Evolutionary conservation across 2,797 vertebrate genomes (phyloP), one percentile per base, ranked within the genome.

Genomic region (Acrossocheilus fasciatus): DNA sequence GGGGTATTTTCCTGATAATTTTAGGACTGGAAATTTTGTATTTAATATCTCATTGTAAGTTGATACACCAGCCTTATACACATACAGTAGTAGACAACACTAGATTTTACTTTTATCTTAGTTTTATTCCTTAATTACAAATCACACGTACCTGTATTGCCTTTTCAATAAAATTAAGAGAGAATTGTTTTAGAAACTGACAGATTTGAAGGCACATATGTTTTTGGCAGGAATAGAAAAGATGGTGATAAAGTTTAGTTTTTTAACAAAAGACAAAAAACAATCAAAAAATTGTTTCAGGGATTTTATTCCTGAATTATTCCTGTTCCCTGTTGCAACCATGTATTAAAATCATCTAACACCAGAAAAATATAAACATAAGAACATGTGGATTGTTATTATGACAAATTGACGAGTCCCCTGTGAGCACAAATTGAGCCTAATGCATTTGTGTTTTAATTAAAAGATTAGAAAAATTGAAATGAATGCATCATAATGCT

Each of bases 361-460:
- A 23, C 11, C n/a, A 12, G 39, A 80, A 64, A 59, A 23, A 12
- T 9, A 12, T 15, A 80, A 64, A 41, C 36, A 59, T 39, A 11
- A 57, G 6, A 78, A n/a, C 52, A 57, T 57, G 4, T 30, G 39
- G 17, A 36, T 20, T 11, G 41, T 72, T 82, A 36, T 82, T n/a
- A 30, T 82, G 36, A 3, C 23, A 57, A 69, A 69, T 0, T 78
- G 36, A 20, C 2, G 2, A 26, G 26, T 41, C 14, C 45, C 73
- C 54, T 72, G 36, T 77, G 70, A 80, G 57, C 20, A 45, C 78
- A 84, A 85, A 70, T 12, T 6, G 23, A 72, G n/a, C 45, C 73
- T 79, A 57, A 79, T 87, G 78, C 17, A 68, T 87, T 57, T 68
- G 41, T 82, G 10, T 20, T 86, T 77, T 47, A 64, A 82, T 84